A percentile compares a stretch with the other conserved stretches of the same genome.
phyloP scores from a whole-genome alignment of 2,888 invertebrate species.

The Ganaspis brasiliensis region DNA sequence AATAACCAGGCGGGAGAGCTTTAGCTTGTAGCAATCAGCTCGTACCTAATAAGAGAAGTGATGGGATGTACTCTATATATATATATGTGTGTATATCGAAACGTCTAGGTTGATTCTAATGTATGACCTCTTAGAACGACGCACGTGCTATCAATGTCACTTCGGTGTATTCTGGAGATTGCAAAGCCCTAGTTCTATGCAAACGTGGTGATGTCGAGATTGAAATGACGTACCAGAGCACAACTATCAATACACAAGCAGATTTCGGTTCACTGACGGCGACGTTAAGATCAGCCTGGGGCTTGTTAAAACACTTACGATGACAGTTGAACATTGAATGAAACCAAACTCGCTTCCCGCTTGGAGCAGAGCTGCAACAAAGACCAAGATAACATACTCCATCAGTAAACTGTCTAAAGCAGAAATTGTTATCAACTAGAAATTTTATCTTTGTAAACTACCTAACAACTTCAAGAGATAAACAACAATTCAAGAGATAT shows the following conservation, averaged over 20 bases:
- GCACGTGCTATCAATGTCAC: constrained; percentile 47
- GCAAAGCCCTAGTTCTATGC: constrained; percentile 44
- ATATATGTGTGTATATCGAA: neutral
- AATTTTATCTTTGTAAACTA: neutral
- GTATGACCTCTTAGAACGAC: constrained; percentile 26
- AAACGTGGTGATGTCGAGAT: constrained; percentile 55
- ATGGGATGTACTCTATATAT: neutral
- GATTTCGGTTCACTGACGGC: constrained; percentile 49
- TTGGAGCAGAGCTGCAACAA: constrained; percentile 49
- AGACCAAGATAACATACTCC: constrained; percentile 45
- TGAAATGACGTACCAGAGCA: constrained; percentile 51
- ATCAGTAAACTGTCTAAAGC: constrained; percentile 47
- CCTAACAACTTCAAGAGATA: neutral
- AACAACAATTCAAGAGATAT: neutral
- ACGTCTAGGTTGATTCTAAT: neutral
- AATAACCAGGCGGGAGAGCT: too few relatives aligned
- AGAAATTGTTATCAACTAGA: constrained; percentile 20
- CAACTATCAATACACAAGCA: constrained; percentile 61
- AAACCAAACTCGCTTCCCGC: constrained; percentile 47
- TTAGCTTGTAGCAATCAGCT: neutral
- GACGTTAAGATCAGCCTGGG: constrained; percentile 50
- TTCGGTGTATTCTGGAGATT: constrained; percentile 53
- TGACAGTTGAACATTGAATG: constrained; percentile 33
- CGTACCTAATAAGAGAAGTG: neutral
- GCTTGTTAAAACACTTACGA: constrained; percentile 45